These are phyloP conservation scores for Eupithecia pulchellata DNA, from an alignment of 2,888 invertebrate genomes.

Conservation along the genomic window DNA sequence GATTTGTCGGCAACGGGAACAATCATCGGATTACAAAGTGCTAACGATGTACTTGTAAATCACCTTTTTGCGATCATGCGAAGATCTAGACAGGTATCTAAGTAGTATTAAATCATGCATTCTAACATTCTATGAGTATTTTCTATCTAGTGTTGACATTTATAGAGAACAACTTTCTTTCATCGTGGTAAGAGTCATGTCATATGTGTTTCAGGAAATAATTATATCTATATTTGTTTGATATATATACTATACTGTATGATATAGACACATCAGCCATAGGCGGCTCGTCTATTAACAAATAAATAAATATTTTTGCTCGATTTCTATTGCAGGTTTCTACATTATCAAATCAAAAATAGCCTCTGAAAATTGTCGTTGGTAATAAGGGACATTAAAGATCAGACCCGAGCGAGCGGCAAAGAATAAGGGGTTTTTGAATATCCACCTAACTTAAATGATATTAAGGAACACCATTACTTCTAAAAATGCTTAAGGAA, in stretches of 20 bases:
- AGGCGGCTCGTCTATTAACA: too few relatives aligned
- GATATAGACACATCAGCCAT: too few relatives aligned
- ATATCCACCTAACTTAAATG: not conserved
- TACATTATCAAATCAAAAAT: not conserved
- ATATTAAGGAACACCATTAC: not conserved
- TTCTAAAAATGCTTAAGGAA: not conserved
- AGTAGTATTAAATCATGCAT: not conserved
- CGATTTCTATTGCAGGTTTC: not conserved
- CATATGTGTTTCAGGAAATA: not conserved
- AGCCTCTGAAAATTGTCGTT: not conserved
- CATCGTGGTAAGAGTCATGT: not conserved
- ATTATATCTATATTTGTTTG: too few relatives aligned
- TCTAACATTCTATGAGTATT: not conserved
- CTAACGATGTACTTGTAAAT: constrained; percentile 16
- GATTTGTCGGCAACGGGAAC: constrained; percentile 24
- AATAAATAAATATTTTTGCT: not conserved
- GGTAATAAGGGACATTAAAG: not conserved
- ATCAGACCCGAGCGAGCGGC: not conserved
- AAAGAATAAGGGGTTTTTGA: not conserved
- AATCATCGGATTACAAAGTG: constrained; percentile 18
- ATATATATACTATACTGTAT: too few relatives aligned
- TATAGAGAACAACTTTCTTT: not conserved
- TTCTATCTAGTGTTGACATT: not conserved
- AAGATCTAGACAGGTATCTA: not conserved
- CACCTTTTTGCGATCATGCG: not conserved